Evolutionary conservation across 2,797 vertebrate species (phyloP).

Genomic region (Enteromius thamalakanensis): DNA sequence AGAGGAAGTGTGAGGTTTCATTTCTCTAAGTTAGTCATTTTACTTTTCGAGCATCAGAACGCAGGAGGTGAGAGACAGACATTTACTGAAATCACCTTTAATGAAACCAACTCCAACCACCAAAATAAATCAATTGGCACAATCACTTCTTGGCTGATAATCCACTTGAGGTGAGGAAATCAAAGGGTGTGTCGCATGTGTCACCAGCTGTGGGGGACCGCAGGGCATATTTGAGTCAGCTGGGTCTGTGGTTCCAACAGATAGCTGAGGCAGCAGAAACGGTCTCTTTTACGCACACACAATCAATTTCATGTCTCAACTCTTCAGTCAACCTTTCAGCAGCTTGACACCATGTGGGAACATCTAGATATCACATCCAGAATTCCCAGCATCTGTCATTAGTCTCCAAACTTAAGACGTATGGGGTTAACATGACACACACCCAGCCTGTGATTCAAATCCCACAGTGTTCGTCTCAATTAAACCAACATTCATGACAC

Average conservation of each 20-base stretch:
- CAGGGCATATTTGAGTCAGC: conserved; percentile 59
- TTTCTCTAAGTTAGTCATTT: background rate
- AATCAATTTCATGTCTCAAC: conserved; percentile 63
- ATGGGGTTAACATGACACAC: background rate
- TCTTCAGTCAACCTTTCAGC: conserved; percentile 71
- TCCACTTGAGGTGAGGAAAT: conserved; percentile 29
- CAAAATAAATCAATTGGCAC: background rate
- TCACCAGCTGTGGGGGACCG: conserved; percentile 53
- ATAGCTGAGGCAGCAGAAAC: conserved; percentile 51
- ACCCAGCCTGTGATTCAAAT: conserved; percentile 1
- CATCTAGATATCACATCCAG: conserved; percentile 58
- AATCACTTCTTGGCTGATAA: conserved; percentile 31
- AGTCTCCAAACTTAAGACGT: conserved; percentile 4
- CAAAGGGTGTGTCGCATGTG: conserved; percentile 63
- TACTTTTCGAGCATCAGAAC: background rate
- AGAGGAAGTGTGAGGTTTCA: background rate
- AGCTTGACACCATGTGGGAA: conserved; percentile 57
- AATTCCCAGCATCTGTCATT: conserved; percentile 64
- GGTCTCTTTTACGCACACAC: conserved; percentile 44
- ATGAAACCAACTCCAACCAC: conserved; percentile 19
- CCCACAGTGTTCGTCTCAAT: background rate
- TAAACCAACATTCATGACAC: conserved; percentile 40
- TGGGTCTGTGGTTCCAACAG: conserved; percentile 55
- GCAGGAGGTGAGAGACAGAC: conserved; percentile 11
- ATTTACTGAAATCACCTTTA: conserved; percentile 3